Evolutionary conservation across 1,140 invertebrate genomes (phyloP), one percentile per base, ranked within the genome.

Genomic region (Heliconius melpomene): DNA sequence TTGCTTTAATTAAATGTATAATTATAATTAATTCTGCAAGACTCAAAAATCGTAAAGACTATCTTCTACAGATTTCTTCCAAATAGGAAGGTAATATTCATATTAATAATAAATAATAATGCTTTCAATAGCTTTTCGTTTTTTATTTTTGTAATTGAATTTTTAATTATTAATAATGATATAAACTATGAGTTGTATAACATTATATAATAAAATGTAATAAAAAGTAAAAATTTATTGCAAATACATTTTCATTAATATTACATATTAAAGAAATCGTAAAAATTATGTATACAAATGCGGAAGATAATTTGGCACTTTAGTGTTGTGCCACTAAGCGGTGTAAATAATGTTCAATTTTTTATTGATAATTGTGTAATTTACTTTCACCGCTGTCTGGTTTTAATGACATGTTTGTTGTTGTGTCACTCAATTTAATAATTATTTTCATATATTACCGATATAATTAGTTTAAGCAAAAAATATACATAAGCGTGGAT

Each of bases 271-370:
- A 36, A 36, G 11, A 3, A 60, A 66, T 66, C 60, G 23, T 60
- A 9, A 60, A 60, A 23, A 60, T 60, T 6, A 66, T 66, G 23
- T 29, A 16, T 66, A 66, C 13, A 66, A 66, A 66, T 66, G 23
- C 23, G 60, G 60, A 66, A 66, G 50, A 66, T 66, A 66, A 66
- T 66, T 66, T 66, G 60, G 60, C 60, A 66, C 60, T 66, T 6
- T 6, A 46, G 40, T 46, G 40, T 46, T 29, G 60, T 29, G 60
- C 26, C 60, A 29, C n/a, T 9, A 13, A 60, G 3, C 54, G 52
- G 52, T 54, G 54, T 60, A 57, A 57, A 57, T 57, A 57, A 57
- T 57, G 54, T 7, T 9, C 23, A 16, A 13, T 66, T 66, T 66
- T 66, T 66, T 66, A 66, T 26, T 66, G 23, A 66, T 26, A 66